Base-by-base conservation (phyloP, 2,797 vertebrate genomes). In the Smutsia temminckii region DNA sequence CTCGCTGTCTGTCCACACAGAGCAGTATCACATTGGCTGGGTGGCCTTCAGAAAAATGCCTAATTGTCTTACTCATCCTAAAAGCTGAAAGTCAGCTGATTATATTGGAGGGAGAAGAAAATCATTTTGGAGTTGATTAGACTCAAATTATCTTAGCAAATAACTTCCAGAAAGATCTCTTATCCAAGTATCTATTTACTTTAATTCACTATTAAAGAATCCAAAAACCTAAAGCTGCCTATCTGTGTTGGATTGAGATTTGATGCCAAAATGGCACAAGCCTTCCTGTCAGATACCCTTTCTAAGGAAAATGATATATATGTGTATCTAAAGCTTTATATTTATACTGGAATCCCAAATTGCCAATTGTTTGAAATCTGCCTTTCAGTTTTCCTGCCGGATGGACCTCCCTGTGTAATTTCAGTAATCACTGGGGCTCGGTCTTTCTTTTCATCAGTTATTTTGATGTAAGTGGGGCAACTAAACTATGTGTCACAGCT, bases 121-220 rank as follows among this genome's bases (percentile, higher is more conserved):
- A 74, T 49, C 4, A 61, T 71, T 86, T 78, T 89, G 25, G 17
- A 61, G 10, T 72, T 72, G 78, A 61, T 66, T 89, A 55, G 80
- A 32, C 46, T 88, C 69, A 59, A 13, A 91, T 91, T 86, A 80
- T 94, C 63, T 91, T 59, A 63, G 25, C 34, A 69, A 59, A 84
- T 91, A 80, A 59, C 27, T 69, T 86, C 57, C 42, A 77, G 55
- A 42, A 89, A 81, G 61, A 71, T 42, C 34, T 85, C 16, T 51
- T 68, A 59, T 74, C 53, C 14, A 75, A 17, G 49, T 17, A 79
- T 53, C 13, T 81, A 16, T 66, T 91, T 97, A n/a, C 46, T 93
- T 90, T 88, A 37, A 89, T 64, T 71, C 13, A n/a, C 75, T 85
- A 57, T 46, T 75, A 51, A 86, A 72, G n/a, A 85, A 80, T 51